Evolutionary conservation across 2,113 vertebrate genomes (phyloP).

Genomic region (Mesocricetus auratus): DNA sequence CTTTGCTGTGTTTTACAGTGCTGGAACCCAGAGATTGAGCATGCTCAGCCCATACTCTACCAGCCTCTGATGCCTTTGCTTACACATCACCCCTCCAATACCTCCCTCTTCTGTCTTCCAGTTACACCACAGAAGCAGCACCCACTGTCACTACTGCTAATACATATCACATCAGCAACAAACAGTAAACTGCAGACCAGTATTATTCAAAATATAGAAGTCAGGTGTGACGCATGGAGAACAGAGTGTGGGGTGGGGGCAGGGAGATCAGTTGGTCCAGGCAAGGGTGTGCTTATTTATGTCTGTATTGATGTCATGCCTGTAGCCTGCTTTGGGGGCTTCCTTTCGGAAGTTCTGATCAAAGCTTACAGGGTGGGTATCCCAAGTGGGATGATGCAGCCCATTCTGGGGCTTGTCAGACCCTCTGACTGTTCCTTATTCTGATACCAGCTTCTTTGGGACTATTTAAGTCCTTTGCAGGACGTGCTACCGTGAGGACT

Average conservation of each 20-base stretch:
- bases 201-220: constrained; percentile 38
- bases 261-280: not conserved
- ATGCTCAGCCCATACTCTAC: not conserved
- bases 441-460: not conserved
- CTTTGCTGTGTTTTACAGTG: too few species aligned
- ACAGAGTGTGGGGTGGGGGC: not conserved
- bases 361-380: not conserved
- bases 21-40: not conserved
- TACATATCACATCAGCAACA: not conserved
- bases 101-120: not conserved
- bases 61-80: not conserved
- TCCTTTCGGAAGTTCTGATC: not conserved
- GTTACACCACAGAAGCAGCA: not conserved
- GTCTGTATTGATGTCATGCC: not conserved
- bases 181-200: not conserved
- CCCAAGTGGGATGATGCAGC: not conserved
- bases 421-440: not conserved
- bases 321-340: not conserved
- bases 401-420: not conserved
- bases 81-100: not conserved
- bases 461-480: not conserved
- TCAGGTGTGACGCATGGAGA: not conserved
- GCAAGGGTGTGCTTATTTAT: not conserved
- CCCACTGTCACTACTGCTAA: not conserved
- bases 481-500: not conserved